Evolutionary conservation across 2,113 vertebrate genomes (phyloP), one percentile per base, ranked within the genome.

Genomic region (Cervus canadensis): DNA sequence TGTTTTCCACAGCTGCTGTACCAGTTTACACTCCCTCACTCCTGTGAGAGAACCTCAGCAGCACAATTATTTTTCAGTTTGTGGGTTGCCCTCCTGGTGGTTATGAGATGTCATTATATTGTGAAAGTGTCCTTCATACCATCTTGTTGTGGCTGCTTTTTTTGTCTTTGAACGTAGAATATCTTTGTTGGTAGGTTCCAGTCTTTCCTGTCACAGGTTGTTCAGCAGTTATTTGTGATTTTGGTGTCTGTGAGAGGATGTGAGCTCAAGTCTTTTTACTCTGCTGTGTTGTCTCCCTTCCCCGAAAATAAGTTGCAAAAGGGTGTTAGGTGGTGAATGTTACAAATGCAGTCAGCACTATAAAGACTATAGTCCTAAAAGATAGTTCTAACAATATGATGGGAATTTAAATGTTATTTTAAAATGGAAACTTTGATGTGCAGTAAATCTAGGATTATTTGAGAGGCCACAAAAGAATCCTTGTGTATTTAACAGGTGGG

Each of bases 311-410:
- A 93, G 13, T 33, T 62, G 79, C 60, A 87, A 74, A 2, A 36
- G 21, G 90, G 0, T 62, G 43, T 86, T 85, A 88, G 28, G 36
- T 89, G 86, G 21, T 60, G 50, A 74, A 33, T 19, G 81, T 86
- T 81, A 36, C 62, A 76, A 54, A 85, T 79, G 89, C 81, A 89
- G 33, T 89, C 57, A 94, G 56, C 30, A 57, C 7, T 91, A 5
- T 93, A 56, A 81, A 88, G 84, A 43, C n/a, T 84, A 15, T 78
- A 87, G 33, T 95, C 12, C n/a, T 98, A 81, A 92, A 92, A 92
- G 43, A 81, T 60, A 60, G 56, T 87, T 83, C 62, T 79, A 78
- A 85, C 2, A 88, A 48, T 79, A 91, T 62, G 91, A 25, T 83
- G 45, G 78, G 19, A 45, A 96, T 45, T 62, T 78, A 71, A 87